Percentiles rank a stretch among this genome's conserved stretches.
phyloP scores from a whole-genome alignment of 2,888 invertebrate genomes.

The Ennomos fuscantarius region DNA sequence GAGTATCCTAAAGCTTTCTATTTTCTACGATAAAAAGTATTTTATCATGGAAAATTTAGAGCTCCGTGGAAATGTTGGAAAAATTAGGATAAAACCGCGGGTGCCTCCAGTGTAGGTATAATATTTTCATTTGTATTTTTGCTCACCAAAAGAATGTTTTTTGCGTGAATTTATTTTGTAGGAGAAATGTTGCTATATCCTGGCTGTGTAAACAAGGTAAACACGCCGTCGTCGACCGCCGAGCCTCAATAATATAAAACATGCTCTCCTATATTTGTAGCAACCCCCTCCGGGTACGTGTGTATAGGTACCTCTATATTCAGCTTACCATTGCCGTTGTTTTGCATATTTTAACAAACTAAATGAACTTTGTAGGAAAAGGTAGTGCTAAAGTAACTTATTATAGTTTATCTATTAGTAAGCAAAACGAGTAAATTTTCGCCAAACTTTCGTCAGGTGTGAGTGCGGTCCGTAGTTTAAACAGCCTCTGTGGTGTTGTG shows the following conservation, averaged over 20 bases:
- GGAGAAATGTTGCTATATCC: constrained; percentile 42
- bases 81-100: too few species aligned
- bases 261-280: constrained; percentile 65
- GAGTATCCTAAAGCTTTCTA: too few species aligned
- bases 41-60: too few species aligned
- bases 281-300: constrained; percentile 56
- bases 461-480: too few species aligned
- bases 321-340: constrained; percentile 19
- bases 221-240: constrained; percentile 54
- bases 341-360: constrained; percentile 36
- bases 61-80: too few species aligned
- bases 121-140: not conserved
- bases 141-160: not conserved
- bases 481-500: too few species aligned
- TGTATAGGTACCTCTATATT: constrained; percentile 25
- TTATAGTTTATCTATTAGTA: too few species aligned
- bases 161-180: constrained; percentile 47
- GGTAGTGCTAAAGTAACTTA: not conserved
- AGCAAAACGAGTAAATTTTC: too few species aligned
- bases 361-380: constrained; percentile 6
- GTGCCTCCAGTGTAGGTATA: too few species aligned
- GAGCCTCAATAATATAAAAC: constrained; percentile 82
- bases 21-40: too few species aligned
- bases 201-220: constrained; percentile 72
- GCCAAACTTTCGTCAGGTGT: too few species aligned